phyloP scores from a whole-genome alignment of 2,888 invertebrate genomes.

The Himalopsyche tibetana region DNA sequence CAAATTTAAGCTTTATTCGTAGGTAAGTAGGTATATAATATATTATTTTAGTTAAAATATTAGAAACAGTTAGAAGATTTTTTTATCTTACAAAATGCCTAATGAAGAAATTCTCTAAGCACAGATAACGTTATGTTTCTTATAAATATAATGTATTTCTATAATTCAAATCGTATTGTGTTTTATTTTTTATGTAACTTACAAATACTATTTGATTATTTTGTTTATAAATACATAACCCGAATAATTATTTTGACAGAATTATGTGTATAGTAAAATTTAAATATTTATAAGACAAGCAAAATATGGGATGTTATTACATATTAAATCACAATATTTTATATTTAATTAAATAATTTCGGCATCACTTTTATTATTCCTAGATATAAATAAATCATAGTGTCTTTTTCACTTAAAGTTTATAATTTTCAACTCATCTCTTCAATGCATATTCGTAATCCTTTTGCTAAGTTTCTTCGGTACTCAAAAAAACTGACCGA shows the following conservation, averaged over 20 bases:
- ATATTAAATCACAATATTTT: slow-evolving; percentile 38
- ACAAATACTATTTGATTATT: neutral
- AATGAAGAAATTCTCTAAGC: slow-evolving; percentile 40
- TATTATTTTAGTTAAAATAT: slow-evolving; percentile 24
- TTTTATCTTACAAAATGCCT: slow-evolving; percentile 43
- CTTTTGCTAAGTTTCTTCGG: no score
- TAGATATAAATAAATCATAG: neutral
- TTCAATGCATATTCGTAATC: neutral
- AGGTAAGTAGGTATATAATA: slow-evolving; percentile 20
- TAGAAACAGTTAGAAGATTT: slow-evolving; percentile 7
- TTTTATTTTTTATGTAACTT: neutral
- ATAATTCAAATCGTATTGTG: neutral
- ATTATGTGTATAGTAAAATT: neutral
- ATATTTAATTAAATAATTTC: slow-evolving; percentile 44
- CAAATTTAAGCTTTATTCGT: slow-evolving; percentile 45
- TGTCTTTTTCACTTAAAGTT: slow-evolving; percentile 7
- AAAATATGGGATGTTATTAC: neutral
- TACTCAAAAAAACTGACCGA: no score
- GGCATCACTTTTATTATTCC: slow-evolving; percentile 36
- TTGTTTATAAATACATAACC: slow-evolving; percentile 25
- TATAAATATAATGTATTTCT: slow-evolving; percentile 9
- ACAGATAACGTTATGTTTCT: slow-evolving; percentile 19
- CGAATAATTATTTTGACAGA: slow-evolving; percentile 21
- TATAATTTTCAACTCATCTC: neutral
- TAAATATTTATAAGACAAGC: neutral